Percentiles rank a stretch among this genome's conserved stretches.
Evolutionary conservation across 2,797 vertebrate genomes (phyloP).

Genomic region (Nannoperca australis): DNA sequence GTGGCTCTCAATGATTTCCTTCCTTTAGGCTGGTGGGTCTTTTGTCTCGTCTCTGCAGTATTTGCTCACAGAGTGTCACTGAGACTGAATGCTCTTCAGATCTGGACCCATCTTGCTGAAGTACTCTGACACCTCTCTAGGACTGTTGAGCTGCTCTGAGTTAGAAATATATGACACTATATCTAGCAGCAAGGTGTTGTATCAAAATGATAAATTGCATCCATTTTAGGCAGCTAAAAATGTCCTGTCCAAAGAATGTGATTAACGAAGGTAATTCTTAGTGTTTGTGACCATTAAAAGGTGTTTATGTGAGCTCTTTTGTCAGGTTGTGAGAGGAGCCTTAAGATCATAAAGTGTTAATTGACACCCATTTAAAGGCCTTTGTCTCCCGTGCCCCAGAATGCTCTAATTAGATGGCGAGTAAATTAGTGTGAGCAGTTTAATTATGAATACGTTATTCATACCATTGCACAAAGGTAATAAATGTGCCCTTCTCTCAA

Average conservation of each 20-base stretch:
- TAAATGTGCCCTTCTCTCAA: conserved; percentile 43
- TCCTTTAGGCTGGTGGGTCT: conserved; percentile 35
- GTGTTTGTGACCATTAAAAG: conserved; percentile 23
- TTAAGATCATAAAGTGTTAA: conserved; percentile 64
- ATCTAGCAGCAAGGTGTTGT: conserved; percentile 7
- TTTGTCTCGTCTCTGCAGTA: conserved; percentile 32
- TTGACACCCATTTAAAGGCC: conserved; percentile 70
- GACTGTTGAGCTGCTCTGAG: background rate
- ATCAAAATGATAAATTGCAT: conserved; percentile 16
- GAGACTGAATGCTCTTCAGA: conserved; percentile 33
- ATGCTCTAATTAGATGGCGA: conserved; percentile 62
- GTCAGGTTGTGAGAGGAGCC: conserved; percentile 23
- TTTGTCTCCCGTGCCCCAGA: conserved; percentile 58
- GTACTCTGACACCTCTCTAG: conserved; percentile 35
- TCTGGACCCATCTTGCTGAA: conserved; percentile 23
- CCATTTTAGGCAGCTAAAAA: conserved; percentile 4
- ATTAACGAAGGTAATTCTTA: conserved; percentile 40
- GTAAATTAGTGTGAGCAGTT: conserved; percentile 67
- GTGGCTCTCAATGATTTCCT: conserved; percentile 10
- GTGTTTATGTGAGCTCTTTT: conserved; percentile 38
- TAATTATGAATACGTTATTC: conserved; percentile 75
- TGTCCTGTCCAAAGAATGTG: conserved; percentile 11
- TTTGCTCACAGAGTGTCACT: conserved; percentile 40
- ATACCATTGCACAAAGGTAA: conserved; percentile 43
- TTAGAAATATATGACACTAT: conserved; percentile 8